phyloP scores from a whole-genome alignment of 1,140 invertebrate species.

The Hypothenemus hampei region DNA sequence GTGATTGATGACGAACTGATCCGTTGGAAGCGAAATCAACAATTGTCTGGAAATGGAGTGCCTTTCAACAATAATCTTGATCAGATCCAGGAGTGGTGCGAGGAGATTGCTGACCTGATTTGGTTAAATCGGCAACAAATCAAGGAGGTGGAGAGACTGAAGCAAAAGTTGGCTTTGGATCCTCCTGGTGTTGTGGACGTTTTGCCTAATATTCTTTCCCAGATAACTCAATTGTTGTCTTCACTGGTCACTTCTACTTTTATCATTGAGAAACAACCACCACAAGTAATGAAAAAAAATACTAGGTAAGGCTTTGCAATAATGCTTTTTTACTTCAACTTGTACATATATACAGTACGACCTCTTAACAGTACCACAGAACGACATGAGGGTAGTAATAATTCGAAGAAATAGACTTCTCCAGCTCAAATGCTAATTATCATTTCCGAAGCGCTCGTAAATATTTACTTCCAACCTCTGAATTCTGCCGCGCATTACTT shows the following conservation, averaged over 20 bases:
- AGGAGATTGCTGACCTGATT: conserved; percentile 82
- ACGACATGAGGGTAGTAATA: too few relatives aligned
- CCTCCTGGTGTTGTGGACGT: conserved; percentile 59
- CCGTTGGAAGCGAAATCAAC: conserved; percentile 90
- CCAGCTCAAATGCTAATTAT: too few relatives aligned
- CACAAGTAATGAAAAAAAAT: conserved; percentile 98
- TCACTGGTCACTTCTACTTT: conserved; percentile 91
- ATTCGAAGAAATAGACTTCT: too few relatives aligned
- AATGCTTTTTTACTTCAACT: too few relatives aligned
- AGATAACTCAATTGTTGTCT: conserved; percentile 74
- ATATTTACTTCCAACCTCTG: too few relatives aligned
- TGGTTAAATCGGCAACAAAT: conserved; percentile 84
- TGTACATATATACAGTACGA: too few relatives aligned
- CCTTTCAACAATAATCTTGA: conserved; percentile 79
- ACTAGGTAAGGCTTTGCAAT: conserved; percentile 56
- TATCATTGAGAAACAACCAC: conserved; percentile 95
- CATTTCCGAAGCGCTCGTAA: too few relatives aligned
- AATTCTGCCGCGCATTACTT: too few relatives aligned
- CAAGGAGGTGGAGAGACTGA: conserved; percentile 68
- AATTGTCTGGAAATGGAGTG: conserved; percentile 86
- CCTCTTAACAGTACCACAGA: too few relatives aligned
- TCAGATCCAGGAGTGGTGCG: conserved; percentile 91
- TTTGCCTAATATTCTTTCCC: conserved; percentile 58
- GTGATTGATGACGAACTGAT: conserved; percentile 89
- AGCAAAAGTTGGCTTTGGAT: conserved; percentile 59